Base-by-base conservation (phyloP, 2,888 invertebrate genomes). In the Julus scandinavius region DNA sequence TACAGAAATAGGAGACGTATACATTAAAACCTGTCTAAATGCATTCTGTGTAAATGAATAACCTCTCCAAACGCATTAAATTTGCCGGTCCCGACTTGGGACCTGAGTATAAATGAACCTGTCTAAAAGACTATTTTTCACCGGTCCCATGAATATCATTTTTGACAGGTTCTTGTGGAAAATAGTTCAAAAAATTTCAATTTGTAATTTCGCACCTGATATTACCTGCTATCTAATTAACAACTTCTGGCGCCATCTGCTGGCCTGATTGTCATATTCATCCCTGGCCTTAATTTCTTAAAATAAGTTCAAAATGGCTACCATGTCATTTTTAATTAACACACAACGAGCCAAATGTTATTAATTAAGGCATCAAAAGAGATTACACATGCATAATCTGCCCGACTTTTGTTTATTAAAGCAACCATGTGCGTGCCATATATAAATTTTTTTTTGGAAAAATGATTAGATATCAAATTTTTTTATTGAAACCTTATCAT, bases 261-360 rank as follows among this genome's bases (percentile, higher is more conserved):
- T 63, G 72, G 13, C 15, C 38, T 80, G 38, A 2, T 29, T n/a
- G 5, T 11, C 29, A 72, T 11, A 29, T 9, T 72, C 2, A 80
- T 38, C 80, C 29, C 29, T 29, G 80, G 38, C 80, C 80, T 80
- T 80, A 80, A 72, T 72, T 63, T 80, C 80, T 20, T 72, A 72
- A 72, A 72, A 29, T 72, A 7, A 45, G 45, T 7, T 45, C 45
- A 29, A 2, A 20, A 72, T 72, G 63, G n/a, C 58, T 63, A 3
- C 20, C 63, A 72, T 17, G 63, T 72, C 45, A 45, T 45, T 7
- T 7, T 7, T 45, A 45, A 45, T 45, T 45, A 45, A 45, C 6
- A 45, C 45, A 45, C 45, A 45, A 45, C 45, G 5, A 45, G 45
- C 2, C 13, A 17, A 54, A 38, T 38, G 29, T n/a, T 9, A 80